phyloP scores from a whole-genome alignment of 2,888 invertebrate species.

The Cephus sareptanus region DNA sequence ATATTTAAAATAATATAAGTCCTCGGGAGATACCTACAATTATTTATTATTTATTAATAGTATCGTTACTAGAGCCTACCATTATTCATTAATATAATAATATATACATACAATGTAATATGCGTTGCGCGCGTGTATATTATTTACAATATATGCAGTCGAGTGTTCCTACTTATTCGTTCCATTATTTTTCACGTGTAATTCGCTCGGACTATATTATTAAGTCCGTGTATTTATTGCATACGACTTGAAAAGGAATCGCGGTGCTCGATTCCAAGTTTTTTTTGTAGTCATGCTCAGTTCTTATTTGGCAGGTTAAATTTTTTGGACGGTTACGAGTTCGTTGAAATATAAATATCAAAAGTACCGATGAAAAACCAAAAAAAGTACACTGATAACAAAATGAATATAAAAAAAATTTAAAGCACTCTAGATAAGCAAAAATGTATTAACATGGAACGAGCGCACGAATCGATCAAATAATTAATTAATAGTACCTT shows the following conservation, averaged over 20 bases:
- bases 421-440: neutral
- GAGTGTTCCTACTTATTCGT: slow-evolving; percentile 7
- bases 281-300: neutral
- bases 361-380: neutral
- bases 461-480: neutral
- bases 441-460: neutral
- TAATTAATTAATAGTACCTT: neutral
- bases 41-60: slow-evolving; percentile 39
- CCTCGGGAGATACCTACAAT: slow-evolving; percentile 34
- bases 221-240: slow-evolving; percentile 1
- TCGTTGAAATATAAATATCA: neutral
- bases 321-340: neutral
- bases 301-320: neutral
- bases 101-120: slow-evolving; percentile 19
- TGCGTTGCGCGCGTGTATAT: slow-evolving; percentile 13
- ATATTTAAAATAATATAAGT: slow-evolving; percentile 44
- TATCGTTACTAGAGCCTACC: slow-evolving; percentile 18
- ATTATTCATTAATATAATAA: slow-evolving; percentile 13
- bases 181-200: neutral
- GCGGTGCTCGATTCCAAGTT: neutral
- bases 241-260: slow-evolving; percentile 8
- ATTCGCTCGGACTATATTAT: neutral
- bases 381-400: neutral
- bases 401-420: neutral
- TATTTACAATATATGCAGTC: slow-evolving; percentile 24